phyloP scores from a whole-genome alignment of 2,797 vertebrate genomes.

The Strix occidentalis region DNA sequence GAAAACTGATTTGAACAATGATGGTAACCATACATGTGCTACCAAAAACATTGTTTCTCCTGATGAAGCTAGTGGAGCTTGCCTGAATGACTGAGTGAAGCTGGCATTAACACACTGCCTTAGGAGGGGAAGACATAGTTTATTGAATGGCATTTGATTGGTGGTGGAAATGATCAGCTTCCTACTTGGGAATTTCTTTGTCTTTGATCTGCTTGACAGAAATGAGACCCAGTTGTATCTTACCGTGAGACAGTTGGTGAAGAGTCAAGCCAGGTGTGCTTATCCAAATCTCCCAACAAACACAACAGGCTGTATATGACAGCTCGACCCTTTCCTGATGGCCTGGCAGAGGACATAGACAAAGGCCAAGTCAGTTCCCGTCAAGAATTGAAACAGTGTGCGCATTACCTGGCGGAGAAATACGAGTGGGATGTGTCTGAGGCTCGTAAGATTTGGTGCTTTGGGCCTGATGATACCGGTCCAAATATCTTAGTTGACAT shows the following conservation, averaged over 20 bases:
- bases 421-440: conserved; percentile 50
- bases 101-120: background rate
- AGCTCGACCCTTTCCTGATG: conserved; percentile 46
- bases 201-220: background rate
- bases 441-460: conserved; percentile 51
- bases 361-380: background rate
- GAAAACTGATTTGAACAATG: background rate
- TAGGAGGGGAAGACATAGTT: background rate
- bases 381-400: conserved; percentile 44
- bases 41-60: background rate
- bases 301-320: conserved; percentile 55
- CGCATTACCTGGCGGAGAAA: conserved; percentile 45
- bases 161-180: background rate
- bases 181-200: background rate
- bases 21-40: background rate
- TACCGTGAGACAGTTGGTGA: conserved; percentile 46
- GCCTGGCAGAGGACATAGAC: conserved; percentile 16
- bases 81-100: background rate
- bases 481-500: conserved; percentile 41
- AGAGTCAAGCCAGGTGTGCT: conserved; percentile 38
- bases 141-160: background rate
- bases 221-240: conserved; percentile 58
- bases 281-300: conserved; percentile 55
- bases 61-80: background rate
- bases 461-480: conserved; percentile 32